phyloP scores from a whole-genome alignment of 1,140 invertebrate genomes.

The Maconellicoccus hirsutus region DNA sequence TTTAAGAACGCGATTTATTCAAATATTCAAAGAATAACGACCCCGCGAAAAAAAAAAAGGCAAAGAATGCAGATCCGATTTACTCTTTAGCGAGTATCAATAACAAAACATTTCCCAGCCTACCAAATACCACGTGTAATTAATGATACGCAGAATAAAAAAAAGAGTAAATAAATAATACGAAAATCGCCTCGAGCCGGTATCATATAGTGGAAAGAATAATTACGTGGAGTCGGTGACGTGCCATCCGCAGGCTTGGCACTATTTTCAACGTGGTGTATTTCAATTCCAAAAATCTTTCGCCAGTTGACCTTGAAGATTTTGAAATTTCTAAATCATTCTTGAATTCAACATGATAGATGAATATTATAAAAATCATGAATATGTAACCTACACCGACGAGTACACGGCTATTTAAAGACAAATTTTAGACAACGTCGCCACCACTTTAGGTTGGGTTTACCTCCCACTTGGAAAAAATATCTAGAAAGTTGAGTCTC shows the following conservation, averaged over 20 bases:
- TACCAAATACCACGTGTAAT: not conserved
- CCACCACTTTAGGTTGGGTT: no score
- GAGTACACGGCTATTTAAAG: no score
- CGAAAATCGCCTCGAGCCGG: not conserved
- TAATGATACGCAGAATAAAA: not conserved
- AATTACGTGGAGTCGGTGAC: not conserved
- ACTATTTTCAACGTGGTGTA: not conserved
- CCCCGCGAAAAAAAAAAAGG: not conserved
- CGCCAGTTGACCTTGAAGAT: not conserved
- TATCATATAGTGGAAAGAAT: not conserved
- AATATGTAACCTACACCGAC: no score
- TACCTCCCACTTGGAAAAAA: no score
- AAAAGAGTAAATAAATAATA: not conserved
- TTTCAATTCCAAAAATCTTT: not conserved
- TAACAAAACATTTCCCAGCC: not conserved
- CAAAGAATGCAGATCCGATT: not conserved
- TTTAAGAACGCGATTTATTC: not conserved
- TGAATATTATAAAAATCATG: not conserved
- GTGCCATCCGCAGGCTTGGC: not conserved
- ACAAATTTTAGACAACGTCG: no score
- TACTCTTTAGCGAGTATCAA: not conserved
- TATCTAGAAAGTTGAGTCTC: no score
- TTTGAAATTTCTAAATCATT: not conserved
- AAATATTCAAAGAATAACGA: not conserved
- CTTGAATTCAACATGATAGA: not conserved